A percentile compares a stretch with the other conserved stretches of the same genome.
phyloP scores from a whole-genome alignment of 2,888 invertebrate genomes.

The Melanotus villosus region DNA sequence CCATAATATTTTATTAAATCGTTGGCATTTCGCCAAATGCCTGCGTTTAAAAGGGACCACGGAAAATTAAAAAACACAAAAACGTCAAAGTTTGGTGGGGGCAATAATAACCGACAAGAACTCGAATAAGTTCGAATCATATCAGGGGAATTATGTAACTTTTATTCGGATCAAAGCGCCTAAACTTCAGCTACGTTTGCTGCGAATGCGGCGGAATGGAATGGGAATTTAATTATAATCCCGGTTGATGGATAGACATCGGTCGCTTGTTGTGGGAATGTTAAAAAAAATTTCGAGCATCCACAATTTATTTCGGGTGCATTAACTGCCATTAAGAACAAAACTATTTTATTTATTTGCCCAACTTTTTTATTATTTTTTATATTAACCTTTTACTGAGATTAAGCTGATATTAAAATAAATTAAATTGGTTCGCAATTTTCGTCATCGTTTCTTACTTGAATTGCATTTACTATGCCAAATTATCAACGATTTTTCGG shows the following conservation, averaged over 20 bases:
- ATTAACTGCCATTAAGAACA: not conserved
- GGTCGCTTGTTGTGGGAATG: conserved; percentile 7
- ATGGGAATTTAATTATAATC: conserved; percentile 30
- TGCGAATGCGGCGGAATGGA: conserved; percentile 5
- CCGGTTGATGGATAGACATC: conserved; percentile 30
- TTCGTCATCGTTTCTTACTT: no score
- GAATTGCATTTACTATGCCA: no score
- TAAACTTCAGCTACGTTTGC: conserved; percentile 16
- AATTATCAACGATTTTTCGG: no score
- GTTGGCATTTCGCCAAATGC: conserved; percentile 25
- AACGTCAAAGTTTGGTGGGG: not conserved
- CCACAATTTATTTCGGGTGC: not conserved
- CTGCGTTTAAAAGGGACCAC: not conserved
- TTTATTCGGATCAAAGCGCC: conserved; percentile 19
- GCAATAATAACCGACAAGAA: conserved; percentile 2
- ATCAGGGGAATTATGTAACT: conserved; percentile 20
- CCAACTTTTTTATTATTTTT: no score
- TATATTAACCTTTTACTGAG: no score
- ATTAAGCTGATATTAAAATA: no score
- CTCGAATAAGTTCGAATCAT: conserved; percentile 11
- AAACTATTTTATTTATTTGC: no score
- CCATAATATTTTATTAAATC: conserved; percentile 34
- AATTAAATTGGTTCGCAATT: no score
- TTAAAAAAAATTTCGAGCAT: conserved; percentile 2
- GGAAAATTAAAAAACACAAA: not conserved